phyloP scores from a whole-genome alignment of 2,888 invertebrate species.

The Eurytoma adleriae region DNA sequence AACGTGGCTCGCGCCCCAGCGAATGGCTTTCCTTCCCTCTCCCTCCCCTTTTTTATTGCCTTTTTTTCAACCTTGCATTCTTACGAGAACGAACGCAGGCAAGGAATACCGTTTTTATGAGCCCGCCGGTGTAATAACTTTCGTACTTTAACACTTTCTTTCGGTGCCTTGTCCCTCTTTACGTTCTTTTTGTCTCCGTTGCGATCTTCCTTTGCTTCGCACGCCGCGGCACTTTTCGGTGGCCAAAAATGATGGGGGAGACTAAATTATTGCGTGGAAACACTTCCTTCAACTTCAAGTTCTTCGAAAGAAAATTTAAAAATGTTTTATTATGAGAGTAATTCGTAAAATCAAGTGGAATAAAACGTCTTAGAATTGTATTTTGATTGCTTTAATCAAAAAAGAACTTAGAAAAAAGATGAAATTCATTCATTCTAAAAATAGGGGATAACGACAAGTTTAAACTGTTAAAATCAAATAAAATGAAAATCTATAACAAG shows the following conservation, averaged over 20 bases:
- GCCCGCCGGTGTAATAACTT: slow-evolving; percentile 54
- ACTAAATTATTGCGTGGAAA: slow-evolving; percentile 41
- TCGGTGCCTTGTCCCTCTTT: slow-evolving; percentile 6
- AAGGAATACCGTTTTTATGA: slow-evolving; percentile 52
- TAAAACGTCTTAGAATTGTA: no score
- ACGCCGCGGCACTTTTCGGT: neutral
- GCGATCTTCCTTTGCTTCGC: neutral
- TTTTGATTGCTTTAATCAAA: no score
- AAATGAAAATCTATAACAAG: no score
- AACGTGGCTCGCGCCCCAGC: slow-evolving; percentile 23
- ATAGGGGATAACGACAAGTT: no score
- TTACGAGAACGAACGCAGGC: slow-evolving; percentile 18
- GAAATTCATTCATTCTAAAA: no score
- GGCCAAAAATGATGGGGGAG: slow-evolving; percentile 42
- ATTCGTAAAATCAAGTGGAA: no score
- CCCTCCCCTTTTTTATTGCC: neutral
- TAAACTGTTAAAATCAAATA: no score
- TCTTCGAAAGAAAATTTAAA: no score
- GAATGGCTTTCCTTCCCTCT: slow-evolving; percentile 29
- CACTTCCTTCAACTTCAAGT: no score
- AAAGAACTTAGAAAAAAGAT: no score
- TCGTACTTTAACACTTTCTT: slow-evolving; percentile 55
- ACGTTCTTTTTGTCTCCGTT: slow-evolving; percentile 15
- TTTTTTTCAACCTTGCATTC: slow-evolving; percentile 51
- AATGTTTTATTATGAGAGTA: no score